Base-by-base conservation (phyloP, 2,888 invertebrate genomes). In the Dryococelus australis region DNA sequence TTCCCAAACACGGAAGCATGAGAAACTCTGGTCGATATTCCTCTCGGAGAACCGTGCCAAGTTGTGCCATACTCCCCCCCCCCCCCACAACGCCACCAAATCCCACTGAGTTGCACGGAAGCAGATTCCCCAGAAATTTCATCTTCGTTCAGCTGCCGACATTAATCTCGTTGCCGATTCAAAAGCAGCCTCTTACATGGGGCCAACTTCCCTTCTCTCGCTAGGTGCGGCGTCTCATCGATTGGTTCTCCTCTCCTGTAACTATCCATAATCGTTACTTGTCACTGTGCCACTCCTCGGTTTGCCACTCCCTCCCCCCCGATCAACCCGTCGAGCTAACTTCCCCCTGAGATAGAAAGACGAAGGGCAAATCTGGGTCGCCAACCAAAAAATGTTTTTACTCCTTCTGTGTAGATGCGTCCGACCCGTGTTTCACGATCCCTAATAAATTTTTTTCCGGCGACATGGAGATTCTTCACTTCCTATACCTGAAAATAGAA, bases 81-180 rank as follows among this genome's bases (percentile, higher is more conserved):
- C 8, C 47, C 47, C n/a, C n/a, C n/a, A n/a, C n/a, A n/a, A n/a
- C n/a, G 4, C 35, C 35, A 35, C 4, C 35, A 35, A 35, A n/a
- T n/a, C n/a, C n/a, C 35, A 3, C 35, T 1, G 65, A 65, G 65
- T 65, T 65, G 16, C 65, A n/a, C 65, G 8, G 65, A 2, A 65
- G 12, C 65, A n/a, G 65, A n/a, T 65, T 47, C 47, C 65, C 65
- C 65, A 65, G 65, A 65, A 47, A 65, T 65, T 65, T 65, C 65
- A 65, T 65, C 65, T 65, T n/a, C 24, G 65, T 65, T 65, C 65
- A 24, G 24, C 65, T 0, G 65, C 65, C 20, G n/a, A 65, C 65
- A 65, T 65, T 65, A 65, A 65, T 65, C 65, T 65, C 20, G 65
- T 65, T 65, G 65, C 65, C 65, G 65, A 65, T 65, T 65, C 65